phyloP scores from a whole-genome alignment of 2,113 vertebrate genomes.

The Cebus imitator region DNA sequence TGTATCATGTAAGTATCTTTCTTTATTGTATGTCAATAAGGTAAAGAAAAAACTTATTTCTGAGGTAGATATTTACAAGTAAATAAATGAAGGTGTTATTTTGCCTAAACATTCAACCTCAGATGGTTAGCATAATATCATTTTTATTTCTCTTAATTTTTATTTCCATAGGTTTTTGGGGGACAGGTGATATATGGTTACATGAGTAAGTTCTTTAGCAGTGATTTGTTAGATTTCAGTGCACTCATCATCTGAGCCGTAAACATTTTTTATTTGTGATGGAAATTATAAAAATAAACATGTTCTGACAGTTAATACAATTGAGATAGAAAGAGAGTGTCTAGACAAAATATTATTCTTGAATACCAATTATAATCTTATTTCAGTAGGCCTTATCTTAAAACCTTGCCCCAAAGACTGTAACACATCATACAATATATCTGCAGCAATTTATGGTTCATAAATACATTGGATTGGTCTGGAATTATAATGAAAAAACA shows the following conservation, averaged over 20 bases:
- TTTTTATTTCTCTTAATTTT: background rate
- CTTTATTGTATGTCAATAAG: background rate
- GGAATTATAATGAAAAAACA: background rate
- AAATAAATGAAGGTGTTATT: conserved; percentile 13
- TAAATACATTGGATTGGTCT: background rate
- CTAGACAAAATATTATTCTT: background rate
- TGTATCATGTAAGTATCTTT: background rate
- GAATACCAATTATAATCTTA: background rate
- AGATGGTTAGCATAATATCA: background rate
- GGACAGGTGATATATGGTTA: too few species aligned
- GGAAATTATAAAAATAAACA: conserved; percentile 8
- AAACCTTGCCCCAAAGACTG: background rate
- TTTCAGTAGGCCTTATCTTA: background rate
- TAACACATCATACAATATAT: background rate
- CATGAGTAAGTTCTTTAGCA: too few species aligned
- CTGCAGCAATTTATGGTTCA: background rate
- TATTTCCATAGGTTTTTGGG: too few species aligned
- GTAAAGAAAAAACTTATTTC: background rate
- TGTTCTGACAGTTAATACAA: background rate
- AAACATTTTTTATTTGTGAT: background rate
- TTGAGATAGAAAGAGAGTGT: background rate
- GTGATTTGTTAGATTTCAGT: too few species aligned
- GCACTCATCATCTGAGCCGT: too few species aligned
- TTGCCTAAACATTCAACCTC: background rate
- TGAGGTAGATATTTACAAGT: background rate